A percentile compares a stretch with the other conserved stretches of the same genome.
phyloP scores from a whole-genome alignment of 2,797 vertebrate species.

The Zalophus californianus region DNA sequence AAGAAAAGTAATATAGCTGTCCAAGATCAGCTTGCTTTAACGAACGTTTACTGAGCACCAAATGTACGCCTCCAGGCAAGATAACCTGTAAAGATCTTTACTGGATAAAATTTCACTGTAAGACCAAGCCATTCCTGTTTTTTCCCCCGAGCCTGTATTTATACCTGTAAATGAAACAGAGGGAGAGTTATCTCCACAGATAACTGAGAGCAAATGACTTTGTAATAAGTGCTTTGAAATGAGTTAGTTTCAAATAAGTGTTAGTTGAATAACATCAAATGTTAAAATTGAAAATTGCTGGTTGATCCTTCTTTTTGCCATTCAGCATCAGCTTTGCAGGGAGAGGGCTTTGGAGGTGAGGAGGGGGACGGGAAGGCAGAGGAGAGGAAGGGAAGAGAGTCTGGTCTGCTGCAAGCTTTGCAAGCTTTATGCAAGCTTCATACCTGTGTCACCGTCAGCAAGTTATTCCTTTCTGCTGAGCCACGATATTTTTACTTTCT shows the following conservation, averaged over 20 bases:
- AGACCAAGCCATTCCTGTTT: neutral
- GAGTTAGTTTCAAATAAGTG: neutral
- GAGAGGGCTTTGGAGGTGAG: neutral
- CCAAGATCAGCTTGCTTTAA: neutral
- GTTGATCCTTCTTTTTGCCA: neutral
- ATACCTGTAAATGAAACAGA: neutral
- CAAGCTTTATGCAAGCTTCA: neutral
- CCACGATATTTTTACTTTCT: neutral
- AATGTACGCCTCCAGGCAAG: neutral
- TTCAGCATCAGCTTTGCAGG: neutral
- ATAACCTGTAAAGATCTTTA: neutral
- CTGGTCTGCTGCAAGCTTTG: neutral
- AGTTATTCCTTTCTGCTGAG: neutral
- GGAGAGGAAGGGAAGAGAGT: neutral
- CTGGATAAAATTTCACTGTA: neutral
- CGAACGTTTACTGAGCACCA: neutral
- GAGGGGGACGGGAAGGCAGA: neutral
- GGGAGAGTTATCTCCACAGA: neutral
- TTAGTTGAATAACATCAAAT: neutral
- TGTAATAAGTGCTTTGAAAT: neutral
- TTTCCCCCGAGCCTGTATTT: neutral
- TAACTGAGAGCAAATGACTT: neutral
- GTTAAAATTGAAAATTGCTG: neutral
- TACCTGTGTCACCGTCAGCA: neutral
- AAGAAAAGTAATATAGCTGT: neutral